Conservation (phyloP, 2,797 vertebrate species). For the Sebastiscus albofasciatus region DNA sequence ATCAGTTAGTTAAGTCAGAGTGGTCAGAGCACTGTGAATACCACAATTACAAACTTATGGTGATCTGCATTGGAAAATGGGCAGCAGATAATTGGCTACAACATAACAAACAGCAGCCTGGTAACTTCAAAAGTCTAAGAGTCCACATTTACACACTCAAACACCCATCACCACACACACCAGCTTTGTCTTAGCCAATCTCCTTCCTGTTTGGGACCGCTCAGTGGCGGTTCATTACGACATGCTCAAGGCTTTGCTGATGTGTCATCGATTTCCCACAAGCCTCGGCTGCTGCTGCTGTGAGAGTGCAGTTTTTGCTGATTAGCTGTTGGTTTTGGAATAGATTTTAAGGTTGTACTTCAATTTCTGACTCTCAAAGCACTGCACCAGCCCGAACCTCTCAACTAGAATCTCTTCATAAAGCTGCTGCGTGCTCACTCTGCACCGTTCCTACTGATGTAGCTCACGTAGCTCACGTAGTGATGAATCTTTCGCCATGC, state of each 20-base stretch:
- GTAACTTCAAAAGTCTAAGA: background rate
- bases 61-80: background rate
- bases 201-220: constrained; percentile 33
- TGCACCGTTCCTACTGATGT: too few relatives aligned
- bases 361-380: too few relatives aligned
- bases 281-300: background rate
- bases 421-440: too few relatives aligned
- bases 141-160: background rate
- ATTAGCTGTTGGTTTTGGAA: background rate
- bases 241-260: background rate
- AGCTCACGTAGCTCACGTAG: too few relatives aligned
- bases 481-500: too few relatives aligned
- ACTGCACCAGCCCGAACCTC: background rate
- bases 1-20: background rate
- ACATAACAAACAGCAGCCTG: background rate
- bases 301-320: background rate
- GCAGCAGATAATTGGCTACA: background rate
- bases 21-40: background rate
- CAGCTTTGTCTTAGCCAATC: constrained; percentile 6
- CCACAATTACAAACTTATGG: background rate
- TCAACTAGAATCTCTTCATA: background rate
- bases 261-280: constrained; percentile 11
- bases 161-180: background rate
- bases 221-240: background rate
- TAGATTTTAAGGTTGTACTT: background rate